Evolutionary conservation across 2,113 vertebrate species (phyloP).

Genomic region (Lophotis ruficrista): DNA sequence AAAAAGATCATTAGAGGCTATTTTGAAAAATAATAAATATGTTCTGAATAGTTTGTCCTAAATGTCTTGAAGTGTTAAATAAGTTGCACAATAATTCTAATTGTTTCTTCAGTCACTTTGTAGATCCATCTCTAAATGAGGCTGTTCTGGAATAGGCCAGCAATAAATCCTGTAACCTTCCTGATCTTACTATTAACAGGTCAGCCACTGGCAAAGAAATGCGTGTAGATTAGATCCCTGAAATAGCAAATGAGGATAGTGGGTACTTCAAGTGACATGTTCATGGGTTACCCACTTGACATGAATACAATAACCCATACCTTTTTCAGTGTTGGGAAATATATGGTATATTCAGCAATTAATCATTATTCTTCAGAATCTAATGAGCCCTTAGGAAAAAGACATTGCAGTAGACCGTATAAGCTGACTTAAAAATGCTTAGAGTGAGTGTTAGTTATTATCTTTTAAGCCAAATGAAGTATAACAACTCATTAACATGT

Average conservation of each 20-base stretch:
- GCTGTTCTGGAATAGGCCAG: background rate
- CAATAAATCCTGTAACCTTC: background rate
- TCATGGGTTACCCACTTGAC: background rate
- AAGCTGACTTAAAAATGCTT: background rate
- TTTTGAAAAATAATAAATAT: background rate
- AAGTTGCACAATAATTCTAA: background rate
- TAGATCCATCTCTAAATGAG: background rate
- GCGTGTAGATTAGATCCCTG: background rate
- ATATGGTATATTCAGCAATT: background rate
- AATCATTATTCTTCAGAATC: constrained; percentile 11
- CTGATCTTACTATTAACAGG: background rate
- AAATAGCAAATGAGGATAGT: background rate
- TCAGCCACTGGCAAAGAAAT: background rate
- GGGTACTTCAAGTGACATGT: background rate
- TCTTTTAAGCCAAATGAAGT: constrained; percentile 26
- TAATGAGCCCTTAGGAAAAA: constrained; percentile 17
- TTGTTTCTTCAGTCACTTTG: background rate
- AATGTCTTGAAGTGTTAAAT: background rate
- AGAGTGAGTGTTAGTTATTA: background rate
- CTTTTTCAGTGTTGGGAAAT: background rate
- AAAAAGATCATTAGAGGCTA: background rate
- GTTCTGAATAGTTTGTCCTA: background rate
- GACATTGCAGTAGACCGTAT: background rate
- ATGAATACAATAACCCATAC: background rate
- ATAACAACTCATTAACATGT: background rate